Evolutionary conservation across 1,140 invertebrate genomes (phyloP).

Genomic region (Trissolcus basalis): DNA sequence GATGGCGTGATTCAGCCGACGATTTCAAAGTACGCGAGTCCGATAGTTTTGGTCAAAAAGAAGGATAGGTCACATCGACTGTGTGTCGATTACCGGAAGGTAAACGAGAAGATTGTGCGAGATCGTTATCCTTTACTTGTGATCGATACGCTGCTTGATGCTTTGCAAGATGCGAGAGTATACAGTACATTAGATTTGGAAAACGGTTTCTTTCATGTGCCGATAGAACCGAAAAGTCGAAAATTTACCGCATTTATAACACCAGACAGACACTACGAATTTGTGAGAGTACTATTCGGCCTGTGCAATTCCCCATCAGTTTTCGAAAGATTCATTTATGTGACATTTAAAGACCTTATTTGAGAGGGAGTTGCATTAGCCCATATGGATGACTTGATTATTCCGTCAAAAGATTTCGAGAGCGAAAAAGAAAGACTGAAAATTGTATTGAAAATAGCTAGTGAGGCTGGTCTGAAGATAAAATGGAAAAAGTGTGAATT

Average conservation of each 20-base stretch:
- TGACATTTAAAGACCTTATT: slow-evolving; percentile 5
- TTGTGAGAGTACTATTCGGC: neutral
- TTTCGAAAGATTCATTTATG: slow-evolving; percentile 7
- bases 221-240: neutral
- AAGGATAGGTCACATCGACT: slow-evolving; percentile 8
- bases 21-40: slow-evolving; percentile 5
- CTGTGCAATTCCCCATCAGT: slow-evolving; percentile 5
- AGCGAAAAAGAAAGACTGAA: neutral
- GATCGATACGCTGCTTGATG: neutral
- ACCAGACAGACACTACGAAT: slow-evolving; percentile 10
- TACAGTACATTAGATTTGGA: slow-evolving; percentile 1
- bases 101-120: slow-evolving; percentile 3
- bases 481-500: slow-evolving; percentile 14
- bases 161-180: neutral
- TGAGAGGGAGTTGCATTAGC: neutral
- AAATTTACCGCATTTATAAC: slow-evolving; percentile 5
- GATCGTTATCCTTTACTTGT: slow-evolving; percentile 6
- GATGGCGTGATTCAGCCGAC: neutral
- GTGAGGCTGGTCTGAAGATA: slow-evolving; percentile 1
- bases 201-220: slow-evolving; percentile 8
- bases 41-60: slow-evolving; percentile 18
- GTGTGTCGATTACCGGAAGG: slow-evolving; percentile 10
- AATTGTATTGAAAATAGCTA: neutral
- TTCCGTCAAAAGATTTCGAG: neutral
- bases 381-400: slow-evolving; percentile 9